Conservation (phyloP, 2,113 vertebrate species). For the Pao palembangensis region DNA sequence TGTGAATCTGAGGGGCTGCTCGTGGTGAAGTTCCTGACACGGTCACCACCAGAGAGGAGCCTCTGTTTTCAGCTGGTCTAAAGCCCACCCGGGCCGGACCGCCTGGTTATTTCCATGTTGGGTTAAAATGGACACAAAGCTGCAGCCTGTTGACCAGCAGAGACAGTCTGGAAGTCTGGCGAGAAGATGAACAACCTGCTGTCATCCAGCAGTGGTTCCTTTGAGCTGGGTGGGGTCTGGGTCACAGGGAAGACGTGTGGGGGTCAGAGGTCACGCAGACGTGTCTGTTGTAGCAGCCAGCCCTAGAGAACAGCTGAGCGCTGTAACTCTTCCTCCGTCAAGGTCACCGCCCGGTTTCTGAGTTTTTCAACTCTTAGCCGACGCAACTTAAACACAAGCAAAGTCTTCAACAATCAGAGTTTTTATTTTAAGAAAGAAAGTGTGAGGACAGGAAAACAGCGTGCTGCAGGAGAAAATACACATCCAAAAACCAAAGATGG, state of each 20-base stretch:
- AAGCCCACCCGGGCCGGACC: constrained; percentile 4
- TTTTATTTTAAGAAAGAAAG: neutral
- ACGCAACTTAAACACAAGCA: neutral
- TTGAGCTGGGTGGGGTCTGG: neutral
- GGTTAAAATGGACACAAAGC: too few relatives aligned
- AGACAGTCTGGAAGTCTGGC: too few relatives aligned
- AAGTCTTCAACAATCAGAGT: neutral
- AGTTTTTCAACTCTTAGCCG: neutral
- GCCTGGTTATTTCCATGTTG: neutral
- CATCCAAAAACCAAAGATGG: neutral
- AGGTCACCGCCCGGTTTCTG: constrained; percentile 14
- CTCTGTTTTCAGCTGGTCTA: neutral
- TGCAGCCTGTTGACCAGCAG: too few relatives aligned
- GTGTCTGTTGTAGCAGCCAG: constrained; percentile 23
- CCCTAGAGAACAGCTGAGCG: constrained; percentile 57
- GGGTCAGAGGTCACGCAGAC: constrained; percentile 41
- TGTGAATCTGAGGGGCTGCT: neutral
- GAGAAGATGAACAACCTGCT: too few relatives aligned
- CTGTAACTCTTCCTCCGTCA: constrained; percentile 1
- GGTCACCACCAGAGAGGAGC: neutral
- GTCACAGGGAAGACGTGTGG: constrained; percentile 11
- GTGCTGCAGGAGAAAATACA: neutral
- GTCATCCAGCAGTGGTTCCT: too few relatives aligned
- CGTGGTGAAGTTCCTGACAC: too few relatives aligned
- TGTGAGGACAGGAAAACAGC: neutral